phyloP scores from a whole-genome alignment of 2,797 vertebrate species.

The Gila robusta region DNA sequence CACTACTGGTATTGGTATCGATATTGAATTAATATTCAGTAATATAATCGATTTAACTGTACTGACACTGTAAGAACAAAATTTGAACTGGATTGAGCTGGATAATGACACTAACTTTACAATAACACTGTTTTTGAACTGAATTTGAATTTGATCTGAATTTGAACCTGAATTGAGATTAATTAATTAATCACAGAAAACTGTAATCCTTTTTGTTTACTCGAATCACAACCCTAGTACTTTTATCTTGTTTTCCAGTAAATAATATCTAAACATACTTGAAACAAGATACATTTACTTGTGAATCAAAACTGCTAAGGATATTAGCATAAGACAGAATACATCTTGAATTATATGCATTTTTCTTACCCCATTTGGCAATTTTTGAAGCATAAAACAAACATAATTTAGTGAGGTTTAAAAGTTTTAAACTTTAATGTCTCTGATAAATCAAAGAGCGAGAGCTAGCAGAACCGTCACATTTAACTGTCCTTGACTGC shows the following conservation, averaged over 20 bases:
- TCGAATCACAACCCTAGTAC: neutral
- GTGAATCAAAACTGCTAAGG: neutral
- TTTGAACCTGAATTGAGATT: neutral
- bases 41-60: neutral
- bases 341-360: neutral
- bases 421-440: neutral
- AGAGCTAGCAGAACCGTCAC: neutral
- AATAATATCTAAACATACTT: neutral
- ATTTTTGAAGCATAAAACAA: neutral
- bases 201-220: neutral
- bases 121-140: neutral
- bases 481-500: slow-evolving; percentile 21
- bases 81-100: neutral
- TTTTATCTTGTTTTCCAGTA: neutral
- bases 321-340: neutral
- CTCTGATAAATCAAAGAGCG: neutral
- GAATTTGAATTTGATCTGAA: neutral
- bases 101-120: neutral
- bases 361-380: neutral
- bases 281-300: neutral
- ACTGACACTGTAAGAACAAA: neutral
- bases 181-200: neutral
- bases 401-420: neutral
- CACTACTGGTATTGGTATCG: neutral
- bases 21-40: neutral